phyloP scores from a whole-genome alignment of 2,888 invertebrate genomes.

The Lamproptera curius region DNA sequence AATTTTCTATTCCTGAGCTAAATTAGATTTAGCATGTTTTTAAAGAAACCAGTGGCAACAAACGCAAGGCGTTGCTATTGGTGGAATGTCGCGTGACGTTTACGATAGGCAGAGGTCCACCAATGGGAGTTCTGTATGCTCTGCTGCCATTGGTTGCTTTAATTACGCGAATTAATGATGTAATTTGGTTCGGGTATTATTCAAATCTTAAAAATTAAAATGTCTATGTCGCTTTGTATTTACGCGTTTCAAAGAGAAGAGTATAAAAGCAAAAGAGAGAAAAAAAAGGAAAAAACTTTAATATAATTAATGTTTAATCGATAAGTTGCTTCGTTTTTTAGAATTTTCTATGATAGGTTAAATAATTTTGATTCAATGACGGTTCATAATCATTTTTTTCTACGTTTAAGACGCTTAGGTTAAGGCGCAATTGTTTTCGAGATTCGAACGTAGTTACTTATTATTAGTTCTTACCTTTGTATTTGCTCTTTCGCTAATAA shows the following conservation, averaged over 20 bases:
- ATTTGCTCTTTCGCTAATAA: conserved; percentile 60
- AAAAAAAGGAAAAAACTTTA: too few species aligned
- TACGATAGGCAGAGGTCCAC: too few species aligned
- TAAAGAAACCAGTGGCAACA: too few species aligned
- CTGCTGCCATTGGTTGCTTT: too few species aligned
- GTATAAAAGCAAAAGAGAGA: too few species aligned
- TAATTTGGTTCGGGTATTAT: too few species aligned
- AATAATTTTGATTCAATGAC: conserved; percentile 12
- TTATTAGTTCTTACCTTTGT: conserved; percentile 41
- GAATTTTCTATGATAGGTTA: conserved; percentile 17
- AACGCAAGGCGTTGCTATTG: too few species aligned
- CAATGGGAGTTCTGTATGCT: too few species aligned
- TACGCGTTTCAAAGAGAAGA: conserved; percentile 38
- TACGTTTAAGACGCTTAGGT: conserved; percentile 27
- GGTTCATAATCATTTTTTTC: not conserved
- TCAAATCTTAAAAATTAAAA: conserved; percentile 52
- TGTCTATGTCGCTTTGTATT: conserved; percentile 48
- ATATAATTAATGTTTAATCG: conserved; percentile 3
- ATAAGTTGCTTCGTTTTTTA: not conserved
- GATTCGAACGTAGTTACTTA: conserved; percentile 33
- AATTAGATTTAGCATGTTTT: too few species aligned
- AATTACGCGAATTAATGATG: too few species aligned
- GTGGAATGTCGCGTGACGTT: too few species aligned
- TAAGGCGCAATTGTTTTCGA: conserved; percentile 41
- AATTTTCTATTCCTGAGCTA: too few species aligned